A percentile compares a stretch with the other conserved stretches of the same genome.
These are phyloP conservation scores for Drosophila koepferae DNA, from an alignment of 2,888 invertebrate genomes.

Conservation along the genomic window DNA sequence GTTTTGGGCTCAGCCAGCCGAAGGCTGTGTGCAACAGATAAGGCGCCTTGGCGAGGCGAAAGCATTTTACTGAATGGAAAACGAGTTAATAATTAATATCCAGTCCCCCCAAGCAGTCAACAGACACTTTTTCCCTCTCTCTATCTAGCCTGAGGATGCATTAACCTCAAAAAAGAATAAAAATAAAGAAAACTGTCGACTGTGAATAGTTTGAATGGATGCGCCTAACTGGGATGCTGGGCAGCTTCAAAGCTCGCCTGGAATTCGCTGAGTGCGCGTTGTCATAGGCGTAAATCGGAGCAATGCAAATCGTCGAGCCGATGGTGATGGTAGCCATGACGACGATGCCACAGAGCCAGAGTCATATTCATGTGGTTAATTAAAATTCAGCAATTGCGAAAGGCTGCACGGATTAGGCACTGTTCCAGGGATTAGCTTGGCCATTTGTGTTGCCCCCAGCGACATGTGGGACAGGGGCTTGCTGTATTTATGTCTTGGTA, in stretches of 20 bases:
- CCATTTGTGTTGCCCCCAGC: constrained; percentile 19
- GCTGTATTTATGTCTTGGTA: constrained; percentile 57
- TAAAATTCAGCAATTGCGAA: constrained; percentile 66
- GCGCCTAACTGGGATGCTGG: not conserved
- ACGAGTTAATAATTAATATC: constrained; percentile 78
- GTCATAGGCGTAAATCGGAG: constrained; percentile 43
- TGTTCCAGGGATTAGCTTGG: constrained; percentile 50
- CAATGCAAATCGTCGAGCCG: not conserved
- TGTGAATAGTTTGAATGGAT: constrained; percentile 17
- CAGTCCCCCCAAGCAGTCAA: constrained; percentile 60
- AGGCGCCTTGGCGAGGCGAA: constrained; percentile 44
- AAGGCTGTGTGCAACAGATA: constrained; percentile 76
- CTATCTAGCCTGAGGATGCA: constrained; percentile 69
- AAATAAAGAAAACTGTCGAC: constrained; percentile 18
- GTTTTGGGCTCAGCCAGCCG: constrained; percentile 25
- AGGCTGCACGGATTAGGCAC: constrained; percentile 50
- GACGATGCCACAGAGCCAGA: constrained; percentile 12
- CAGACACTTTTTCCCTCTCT: constrained; percentile 27
- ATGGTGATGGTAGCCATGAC: constrained; percentile 17
- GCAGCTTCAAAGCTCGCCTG: not conserved
- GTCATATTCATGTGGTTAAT: constrained; percentile 66
- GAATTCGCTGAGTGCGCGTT: constrained; percentile 26
- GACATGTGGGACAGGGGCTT: constrained; percentile 1
- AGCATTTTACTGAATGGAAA: constrained; percentile 57
- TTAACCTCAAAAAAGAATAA: constrained; percentile 69